A percentile compares a stretch with the other conserved stretches of the same genome.
Conservation (phyloP, 2,888 invertebrate species). For the Marronus borbonicus region DNA sequence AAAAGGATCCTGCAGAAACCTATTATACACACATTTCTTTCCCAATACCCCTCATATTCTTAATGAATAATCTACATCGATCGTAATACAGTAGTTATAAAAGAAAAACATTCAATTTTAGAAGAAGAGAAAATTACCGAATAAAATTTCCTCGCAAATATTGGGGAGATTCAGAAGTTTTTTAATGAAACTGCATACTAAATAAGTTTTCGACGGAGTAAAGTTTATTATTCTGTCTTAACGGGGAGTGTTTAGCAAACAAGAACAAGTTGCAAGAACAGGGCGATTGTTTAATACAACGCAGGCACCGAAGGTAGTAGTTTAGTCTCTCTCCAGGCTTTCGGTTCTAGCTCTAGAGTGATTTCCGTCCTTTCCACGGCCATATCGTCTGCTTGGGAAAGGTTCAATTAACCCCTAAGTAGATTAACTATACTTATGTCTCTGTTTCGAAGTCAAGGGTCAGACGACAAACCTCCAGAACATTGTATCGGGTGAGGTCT, state of each 20-base stretch:
- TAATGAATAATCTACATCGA: not conserved
- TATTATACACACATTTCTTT: not conserved
- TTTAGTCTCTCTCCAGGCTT: slow-evolving; percentile 27
- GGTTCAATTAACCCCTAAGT: slow-evolving; percentile 59
- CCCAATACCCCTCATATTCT: not conserved
- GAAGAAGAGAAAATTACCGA: slow-evolving; percentile 39
- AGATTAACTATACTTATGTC: slow-evolving; percentile 58
- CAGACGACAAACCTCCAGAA: slow-evolving; percentile 4
- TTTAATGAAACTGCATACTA: slow-evolving; percentile 53
- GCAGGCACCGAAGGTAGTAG: slow-evolving; percentile 46
- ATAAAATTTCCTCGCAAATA: slow-evolving; percentile 50
- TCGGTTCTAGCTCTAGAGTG: slow-evolving; percentile 46
- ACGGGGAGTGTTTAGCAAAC: slow-evolving; percentile 57
- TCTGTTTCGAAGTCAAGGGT: slow-evolving; percentile 53
- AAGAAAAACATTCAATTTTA: slow-evolving; percentile 30
- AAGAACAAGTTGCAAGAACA: slow-evolving; percentile 47
- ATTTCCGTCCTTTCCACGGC: slow-evolving; percentile 54
- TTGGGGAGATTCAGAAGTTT: slow-evolving; percentile 39
- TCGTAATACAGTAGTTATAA: slow-evolving; percentile 22
- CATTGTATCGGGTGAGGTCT: not conserved
- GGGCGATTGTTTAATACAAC: slow-evolving; percentile 55
- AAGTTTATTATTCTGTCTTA: slow-evolving; percentile 57
- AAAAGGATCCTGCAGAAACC: not conserved
- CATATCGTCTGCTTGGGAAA: slow-evolving; percentile 57
- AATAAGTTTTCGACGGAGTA: slow-evolving; percentile 51